phyloP scores from a whole-genome alignment of 2,797 vertebrate genomes.

The Sebastes ruberrimus region DNA sequence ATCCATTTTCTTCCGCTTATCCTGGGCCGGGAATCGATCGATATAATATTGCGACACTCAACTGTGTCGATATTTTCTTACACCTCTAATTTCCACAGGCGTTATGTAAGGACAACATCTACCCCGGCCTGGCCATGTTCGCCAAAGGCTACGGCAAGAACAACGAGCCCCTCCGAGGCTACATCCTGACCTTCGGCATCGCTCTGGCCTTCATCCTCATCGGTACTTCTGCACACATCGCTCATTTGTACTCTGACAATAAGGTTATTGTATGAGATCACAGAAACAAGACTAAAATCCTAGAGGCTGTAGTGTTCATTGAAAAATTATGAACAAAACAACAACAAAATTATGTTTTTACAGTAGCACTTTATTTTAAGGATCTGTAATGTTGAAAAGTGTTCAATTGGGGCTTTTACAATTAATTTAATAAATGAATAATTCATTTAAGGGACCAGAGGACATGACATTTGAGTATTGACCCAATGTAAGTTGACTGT shows the following conservation, averaged over 20 bases:
- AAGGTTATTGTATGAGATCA: neutral
- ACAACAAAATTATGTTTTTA: too few species aligned
- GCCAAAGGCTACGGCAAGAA: constrained; percentile 98
- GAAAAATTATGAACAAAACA: neutral
- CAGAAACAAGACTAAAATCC: neutral
- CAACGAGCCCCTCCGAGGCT: constrained; percentile 97
- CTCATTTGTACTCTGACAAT: neutral
- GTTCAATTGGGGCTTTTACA: neutral
- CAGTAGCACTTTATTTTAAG: neutral
- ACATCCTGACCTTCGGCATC: constrained; percentile 94
- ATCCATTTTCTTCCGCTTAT: too few species aligned
- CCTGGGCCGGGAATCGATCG: too few species aligned
- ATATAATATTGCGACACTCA: neutral
- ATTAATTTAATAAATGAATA: neutral
- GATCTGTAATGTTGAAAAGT: neutral
- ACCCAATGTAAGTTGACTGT: neutral
- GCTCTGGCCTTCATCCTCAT: constrained; percentile 98
- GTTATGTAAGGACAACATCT: constrained; percentile 98
- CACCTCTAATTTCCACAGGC: constrained; percentile 79
- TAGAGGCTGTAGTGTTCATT: neutral
- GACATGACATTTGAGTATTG: neutral
- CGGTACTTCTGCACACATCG: constrained; percentile 78
- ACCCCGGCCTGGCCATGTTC: constrained; percentile 93
- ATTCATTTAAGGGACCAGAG: neutral
- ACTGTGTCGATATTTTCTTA: neutral